Conservation (phyloP, 2,888 invertebrate species). For the Gibbula magus region DNA sequence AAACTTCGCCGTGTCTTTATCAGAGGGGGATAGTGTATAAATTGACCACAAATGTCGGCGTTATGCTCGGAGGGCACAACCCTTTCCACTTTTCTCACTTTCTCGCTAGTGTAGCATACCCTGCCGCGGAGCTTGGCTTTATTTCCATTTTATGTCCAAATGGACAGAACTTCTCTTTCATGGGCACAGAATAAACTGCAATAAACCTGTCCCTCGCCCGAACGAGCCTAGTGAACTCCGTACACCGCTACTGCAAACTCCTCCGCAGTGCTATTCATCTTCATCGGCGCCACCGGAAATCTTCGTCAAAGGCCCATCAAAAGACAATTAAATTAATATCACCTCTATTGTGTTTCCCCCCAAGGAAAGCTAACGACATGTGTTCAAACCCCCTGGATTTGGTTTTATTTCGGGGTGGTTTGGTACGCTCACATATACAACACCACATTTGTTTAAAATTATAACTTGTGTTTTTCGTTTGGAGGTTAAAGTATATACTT, state of each 20-base stretch:
- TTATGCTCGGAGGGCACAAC: not conserved
- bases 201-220: slow-evolving; percentile 7
- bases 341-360: not conserved
- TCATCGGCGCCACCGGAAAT: slow-evolving; percentile 10
- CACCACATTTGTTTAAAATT: too few species aligned
- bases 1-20: not conserved
- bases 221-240: not conserved
- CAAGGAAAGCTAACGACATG: not conserved
- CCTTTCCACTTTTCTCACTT: not conserved
- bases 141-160: slow-evolving; percentile 6
- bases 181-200: not conserved
- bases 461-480: too few species aligned
- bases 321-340: slow-evolving; percentile 15
- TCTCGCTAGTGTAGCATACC: not conserved
- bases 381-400: not conserved
- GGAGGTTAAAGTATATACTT: too few species aligned
- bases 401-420: not conserved
- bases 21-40: not conserved
- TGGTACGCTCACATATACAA: not conserved
- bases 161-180: slow-evolving; percentile 13
- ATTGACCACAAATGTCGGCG: not conserved
- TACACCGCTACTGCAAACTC: not conserved
- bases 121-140: not conserved
- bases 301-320: slow-evolving; percentile 11
- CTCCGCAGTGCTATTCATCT: not conserved